phyloP scores from a whole-genome alignment of 2,888 invertebrate genomes.

The Volucella inflata region DNA sequence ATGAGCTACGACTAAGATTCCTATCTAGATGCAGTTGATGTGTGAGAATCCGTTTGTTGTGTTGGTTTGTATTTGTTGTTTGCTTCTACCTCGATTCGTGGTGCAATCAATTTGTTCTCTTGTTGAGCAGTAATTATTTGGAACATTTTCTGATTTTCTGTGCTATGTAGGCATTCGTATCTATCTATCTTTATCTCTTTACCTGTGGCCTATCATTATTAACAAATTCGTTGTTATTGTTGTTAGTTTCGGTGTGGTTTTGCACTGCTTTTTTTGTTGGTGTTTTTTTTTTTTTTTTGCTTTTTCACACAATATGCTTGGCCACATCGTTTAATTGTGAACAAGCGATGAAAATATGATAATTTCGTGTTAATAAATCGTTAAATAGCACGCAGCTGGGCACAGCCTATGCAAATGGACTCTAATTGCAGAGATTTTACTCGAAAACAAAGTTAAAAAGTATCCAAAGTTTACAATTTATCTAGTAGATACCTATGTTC shows the following conservation, averaged over 20 bases:
- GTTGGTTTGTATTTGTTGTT: not conserved
- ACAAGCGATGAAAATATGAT: conserved; percentile 66
- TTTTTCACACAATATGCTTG: conserved; percentile 71
- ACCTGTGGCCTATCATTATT: conserved; percentile 29
- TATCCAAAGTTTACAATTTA: too few species aligned
- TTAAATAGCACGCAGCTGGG: conserved; percentile 65
- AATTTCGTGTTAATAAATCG: conserved; percentile 64
- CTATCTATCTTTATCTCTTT: too few species aligned
- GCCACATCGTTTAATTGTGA: conserved; percentile 57
- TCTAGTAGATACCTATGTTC: too few species aligned
- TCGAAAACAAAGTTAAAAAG: not conserved
- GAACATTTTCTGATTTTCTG: conserved; percentile 30
- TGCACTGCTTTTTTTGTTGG: not conserved
- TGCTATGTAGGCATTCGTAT: not conserved
- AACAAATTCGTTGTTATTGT: conserved; percentile 62
- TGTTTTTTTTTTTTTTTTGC: not conserved
- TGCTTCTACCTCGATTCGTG: not conserved
- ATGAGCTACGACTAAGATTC: conserved; percentile 53
- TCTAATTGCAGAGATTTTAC: conserved; percentile 56
- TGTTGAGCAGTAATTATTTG: conserved; percentile 44
- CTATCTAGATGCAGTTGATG: conserved; percentile 66
- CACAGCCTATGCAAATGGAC: conserved; percentile 46
- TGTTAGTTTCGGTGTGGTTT: conserved; percentile 1
- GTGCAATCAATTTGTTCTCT: conserved; percentile 64
- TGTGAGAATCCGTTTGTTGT: conserved; percentile 17